Evolutionary conservation across 2,797 vertebrate genomes (phyloP).

Genomic region (Coregonus suidteri): DNA sequence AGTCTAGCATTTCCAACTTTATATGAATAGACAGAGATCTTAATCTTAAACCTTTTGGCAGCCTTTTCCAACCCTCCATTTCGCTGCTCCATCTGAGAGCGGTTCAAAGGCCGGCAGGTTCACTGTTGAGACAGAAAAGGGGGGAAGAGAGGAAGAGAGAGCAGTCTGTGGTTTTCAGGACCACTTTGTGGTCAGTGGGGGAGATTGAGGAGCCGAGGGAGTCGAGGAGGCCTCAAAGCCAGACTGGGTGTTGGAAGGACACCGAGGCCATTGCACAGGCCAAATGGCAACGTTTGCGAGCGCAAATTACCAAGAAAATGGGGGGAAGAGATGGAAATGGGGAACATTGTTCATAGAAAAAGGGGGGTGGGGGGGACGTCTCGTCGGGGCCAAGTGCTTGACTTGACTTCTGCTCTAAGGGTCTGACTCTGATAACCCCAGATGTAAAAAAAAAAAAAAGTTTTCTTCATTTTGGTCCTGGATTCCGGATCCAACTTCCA

Average conservation of each 20-base stretch:
- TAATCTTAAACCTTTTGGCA: neutral
- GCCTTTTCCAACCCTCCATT: neutral
- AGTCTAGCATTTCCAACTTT: slow-evolving; percentile 17
- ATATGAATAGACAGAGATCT: slow-evolving; percentile 27
- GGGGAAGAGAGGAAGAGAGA: neutral
- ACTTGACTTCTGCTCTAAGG: slow-evolving; percentile 30
- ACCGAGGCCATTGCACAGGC: slow-evolving; percentile 32
- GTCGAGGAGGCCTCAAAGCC: slow-evolving; percentile 37
- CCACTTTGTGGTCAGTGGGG: slow-evolving; percentile 45
- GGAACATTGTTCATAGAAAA: slow-evolving; percentile 37
- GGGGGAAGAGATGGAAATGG: slow-evolving; percentile 11
- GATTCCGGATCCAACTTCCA: slow-evolving; percentile 18
- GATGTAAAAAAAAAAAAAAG: neutral
- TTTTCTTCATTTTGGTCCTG: neutral
- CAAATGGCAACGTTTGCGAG: slow-evolving; percentile 57
- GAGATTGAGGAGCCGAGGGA: slow-evolving; percentile 14
- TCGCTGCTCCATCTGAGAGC: slow-evolving; percentile 12
- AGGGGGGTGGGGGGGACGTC: slow-evolving; percentile 25
- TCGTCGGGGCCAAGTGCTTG: slow-evolving; percentile 33
- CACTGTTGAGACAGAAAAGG: slow-evolving; percentile 6
- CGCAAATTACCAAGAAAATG: slow-evolving; percentile 41
- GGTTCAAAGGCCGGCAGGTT: slow-evolving; percentile 38
- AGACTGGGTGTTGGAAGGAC: slow-evolving; percentile 64
- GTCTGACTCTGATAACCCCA: slow-evolving; percentile 24
- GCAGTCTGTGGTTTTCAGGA: slow-evolving; percentile 19